These are phyloP conservation scores for Cerastoderma edule DNA, from an alignment of 2,888 invertebrate genomes.

Conservation along the genomic window DNA sequence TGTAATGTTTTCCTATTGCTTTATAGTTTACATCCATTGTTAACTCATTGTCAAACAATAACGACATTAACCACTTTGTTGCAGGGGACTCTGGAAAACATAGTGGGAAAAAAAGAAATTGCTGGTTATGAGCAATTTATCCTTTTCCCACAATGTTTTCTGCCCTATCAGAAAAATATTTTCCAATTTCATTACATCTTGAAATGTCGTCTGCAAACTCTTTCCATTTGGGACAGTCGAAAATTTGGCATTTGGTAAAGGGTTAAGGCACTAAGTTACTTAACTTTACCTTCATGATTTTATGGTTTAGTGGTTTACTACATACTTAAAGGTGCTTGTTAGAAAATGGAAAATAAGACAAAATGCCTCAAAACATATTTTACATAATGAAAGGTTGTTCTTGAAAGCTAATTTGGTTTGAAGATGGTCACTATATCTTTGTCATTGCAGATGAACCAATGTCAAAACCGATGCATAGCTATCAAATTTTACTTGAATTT, in stretches of 20 bases:
- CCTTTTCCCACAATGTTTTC: too few relatives aligned
- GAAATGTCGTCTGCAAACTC: not conserved
- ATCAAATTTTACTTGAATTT: too few relatives aligned
- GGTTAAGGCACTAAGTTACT: not conserved
- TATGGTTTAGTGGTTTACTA: not conserved
- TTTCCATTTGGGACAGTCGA: not conserved
- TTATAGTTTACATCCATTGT: not conserved
- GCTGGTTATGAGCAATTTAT: conserved; percentile 1
- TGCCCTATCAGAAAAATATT: not conserved
- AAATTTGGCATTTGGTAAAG: not conserved
- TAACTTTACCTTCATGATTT: too few relatives aligned
- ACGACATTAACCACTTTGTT: not conserved
- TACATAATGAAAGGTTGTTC: too few relatives aligned
- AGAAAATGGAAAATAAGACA: not conserved
- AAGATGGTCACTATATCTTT: too few relatives aligned
- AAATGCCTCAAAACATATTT: not conserved
- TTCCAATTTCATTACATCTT: not conserved
- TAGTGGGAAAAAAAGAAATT: conserved; percentile 8
- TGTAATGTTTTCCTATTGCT: too few relatives aligned
- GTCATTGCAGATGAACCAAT: too few relatives aligned
- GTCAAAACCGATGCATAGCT: too few relatives aligned
- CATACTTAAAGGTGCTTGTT: not conserved
- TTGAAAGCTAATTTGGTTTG: too few relatives aligned
- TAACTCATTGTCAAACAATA: too few relatives aligned
- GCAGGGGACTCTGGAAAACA: not conserved